Conservation (phyloP, 2,888 invertebrate genomes). For the Amiota communis region DNA sequence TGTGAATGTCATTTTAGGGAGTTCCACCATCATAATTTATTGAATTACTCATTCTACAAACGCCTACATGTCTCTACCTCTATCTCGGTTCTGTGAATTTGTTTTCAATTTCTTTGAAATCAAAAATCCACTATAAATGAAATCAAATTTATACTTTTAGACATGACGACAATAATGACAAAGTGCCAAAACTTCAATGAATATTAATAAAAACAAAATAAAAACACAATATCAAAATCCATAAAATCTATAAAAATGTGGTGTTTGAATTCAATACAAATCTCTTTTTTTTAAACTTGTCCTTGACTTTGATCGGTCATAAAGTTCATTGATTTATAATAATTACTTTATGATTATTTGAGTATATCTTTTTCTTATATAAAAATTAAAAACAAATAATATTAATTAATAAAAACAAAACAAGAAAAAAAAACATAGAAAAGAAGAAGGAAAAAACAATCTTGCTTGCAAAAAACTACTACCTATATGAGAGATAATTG, state of each 20-base stretch:
- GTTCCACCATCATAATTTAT: too few relatives aligned
- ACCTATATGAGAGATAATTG: too few relatives aligned
- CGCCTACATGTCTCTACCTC: too few relatives aligned
- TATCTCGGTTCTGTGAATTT: too few relatives aligned
- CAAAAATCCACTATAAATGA: too few relatives aligned
- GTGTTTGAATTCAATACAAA: not conserved
- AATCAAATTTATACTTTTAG: too few relatives aligned
- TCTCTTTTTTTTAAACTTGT: slow-evolving; percentile 44
- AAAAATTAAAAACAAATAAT: not conserved
- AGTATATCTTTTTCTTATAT: not conserved
- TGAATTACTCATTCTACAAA: too few relatives aligned
- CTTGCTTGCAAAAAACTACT: not conserved
- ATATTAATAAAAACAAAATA: not conserved
- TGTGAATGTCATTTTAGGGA: too few relatives aligned
- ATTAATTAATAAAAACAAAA: not conserved
- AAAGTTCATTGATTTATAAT: slow-evolving; percentile 59
- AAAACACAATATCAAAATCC: not conserved
- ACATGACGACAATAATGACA: too few relatives aligned
- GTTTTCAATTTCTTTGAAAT: too few relatives aligned
- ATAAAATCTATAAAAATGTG: not conserved
- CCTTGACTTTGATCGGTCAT: slow-evolving; percentile 50
- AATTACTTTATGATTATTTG: not conserved
- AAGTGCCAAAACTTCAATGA: slow-evolving; percentile 37
- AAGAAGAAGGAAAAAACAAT: not conserved
- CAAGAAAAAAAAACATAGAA: not conserved